Base-by-base conservation (phyloP, 2,797 vertebrate genomes). In the Parauchenoglanis punctatus region DNA sequence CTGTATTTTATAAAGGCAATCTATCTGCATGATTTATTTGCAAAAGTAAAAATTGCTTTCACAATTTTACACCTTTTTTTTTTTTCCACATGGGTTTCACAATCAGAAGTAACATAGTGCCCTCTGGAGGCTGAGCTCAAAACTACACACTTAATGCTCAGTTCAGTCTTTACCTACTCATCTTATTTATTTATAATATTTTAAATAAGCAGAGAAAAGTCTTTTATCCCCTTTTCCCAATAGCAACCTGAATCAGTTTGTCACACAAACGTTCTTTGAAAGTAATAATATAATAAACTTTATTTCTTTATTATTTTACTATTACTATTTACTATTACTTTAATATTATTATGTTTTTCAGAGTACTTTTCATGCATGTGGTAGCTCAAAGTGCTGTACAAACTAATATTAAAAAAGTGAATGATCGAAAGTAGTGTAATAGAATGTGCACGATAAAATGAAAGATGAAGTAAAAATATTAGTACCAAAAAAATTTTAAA, bases 51-150 rank as follows among this genome's bases (percentile, higher is more conserved):
- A 25, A 73, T 73, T 0, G 23, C 20, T 73, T 46, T 68, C 13
- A 17, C 31, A 15, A 13, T 31, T 17, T 44, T 23, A 15, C 5
- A 28, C 35, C 31, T 18, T 77, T 4, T 17, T 28, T 28, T 8
- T 54, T 52, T 0, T 31, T 28, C 15, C 8, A 1, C 23, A 4
- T 61, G 4, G 23, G 40, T 3, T 40, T 67, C 15, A 12, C 25
- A 58, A n/a, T 18, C 44, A 13, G 40, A 82, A 56, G 25, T 68
- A 25, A 44, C 46, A 61, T 76, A 67, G 73, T 85, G 88, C 87
- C 83, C 65, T 49, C 87, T 88, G 40, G 77, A 86, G 90, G 90
- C 10, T 40, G 35, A 20, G 15, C 18, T 46, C 52, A 35, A 52
- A 28, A 65, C 12, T 28, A 28, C 81, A 49, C 17, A 2, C 7